Conservation (phyloP, 1,140 invertebrate genomes). For the Pantala flavescens region DNA sequence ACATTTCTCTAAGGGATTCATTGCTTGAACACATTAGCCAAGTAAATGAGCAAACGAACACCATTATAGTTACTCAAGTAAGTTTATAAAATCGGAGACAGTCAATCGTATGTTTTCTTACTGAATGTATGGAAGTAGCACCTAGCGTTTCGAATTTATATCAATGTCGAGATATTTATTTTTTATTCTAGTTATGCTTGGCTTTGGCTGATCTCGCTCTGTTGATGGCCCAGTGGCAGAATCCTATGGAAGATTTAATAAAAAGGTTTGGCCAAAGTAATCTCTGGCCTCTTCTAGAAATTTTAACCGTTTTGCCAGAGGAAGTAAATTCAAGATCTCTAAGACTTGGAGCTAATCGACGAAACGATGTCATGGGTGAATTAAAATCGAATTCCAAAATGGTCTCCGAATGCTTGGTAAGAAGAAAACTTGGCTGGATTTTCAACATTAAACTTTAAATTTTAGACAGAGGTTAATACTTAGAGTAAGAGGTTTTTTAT, state of each 20-base stretch:
- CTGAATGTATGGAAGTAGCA: constrained; percentile 6
- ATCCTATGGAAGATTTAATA: constrained; percentile 76
- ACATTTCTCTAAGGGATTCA: constrained; percentile 80
- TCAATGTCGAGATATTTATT: not conserved
- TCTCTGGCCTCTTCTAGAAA: constrained; percentile 75
- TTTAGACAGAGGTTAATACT: constrained; percentile 28
- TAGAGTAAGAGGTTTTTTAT: too few species aligned
- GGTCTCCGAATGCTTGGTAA: constrained; percentile 59
- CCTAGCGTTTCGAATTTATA: not conserved
- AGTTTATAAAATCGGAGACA: not conserved
- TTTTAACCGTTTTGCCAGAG: constrained; percentile 90
- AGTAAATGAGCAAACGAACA: constrained; percentile 69
- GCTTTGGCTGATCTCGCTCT: constrained; percentile 86
- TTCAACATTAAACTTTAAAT: constrained; percentile 22
- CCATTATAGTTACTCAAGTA: constrained; percentile 79
- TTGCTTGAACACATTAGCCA: constrained; percentile 79
- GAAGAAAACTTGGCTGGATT: constrained; percentile 25
- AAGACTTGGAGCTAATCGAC: constrained; percentile 79
- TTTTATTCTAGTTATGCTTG: constrained; percentile 57
- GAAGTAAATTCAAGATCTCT: constrained; percentile 78
- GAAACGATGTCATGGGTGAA: constrained; percentile 70
- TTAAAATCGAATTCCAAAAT: constrained; percentile 41
- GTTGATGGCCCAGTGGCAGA: constrained; percentile 89
- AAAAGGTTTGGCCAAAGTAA: constrained; percentile 50
- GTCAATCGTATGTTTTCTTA: constrained; percentile 16